Conservation (phyloP, 1,140 invertebrate species). For the Trachelipus rathkii region DNA sequence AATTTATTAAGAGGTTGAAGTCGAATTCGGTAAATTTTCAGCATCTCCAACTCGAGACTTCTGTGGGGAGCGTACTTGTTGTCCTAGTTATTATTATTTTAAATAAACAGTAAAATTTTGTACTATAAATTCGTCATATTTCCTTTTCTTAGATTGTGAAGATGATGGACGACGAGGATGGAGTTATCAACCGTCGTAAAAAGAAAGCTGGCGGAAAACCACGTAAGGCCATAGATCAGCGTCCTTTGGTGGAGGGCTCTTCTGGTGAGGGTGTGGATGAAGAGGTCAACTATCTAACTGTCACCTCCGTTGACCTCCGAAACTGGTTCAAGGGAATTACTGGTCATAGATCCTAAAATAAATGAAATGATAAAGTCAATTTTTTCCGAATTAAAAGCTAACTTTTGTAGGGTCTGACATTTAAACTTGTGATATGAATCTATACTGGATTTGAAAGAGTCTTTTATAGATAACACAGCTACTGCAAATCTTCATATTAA, state of each 20-base stretch:
- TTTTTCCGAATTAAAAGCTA: too few relatives aligned
- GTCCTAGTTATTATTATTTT: too few relatives aligned
- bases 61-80: too few relatives aligned
- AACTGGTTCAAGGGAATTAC: constrained; percentile 45
- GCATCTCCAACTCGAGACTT: too few relatives aligned
- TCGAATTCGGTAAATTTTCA: too few relatives aligned
- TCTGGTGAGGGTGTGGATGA: constrained; percentile 44
- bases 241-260: constrained; percentile 50
- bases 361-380: neutral
- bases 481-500: too few relatives aligned
- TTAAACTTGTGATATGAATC: too few relatives aligned
- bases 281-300: constrained; percentile 45
- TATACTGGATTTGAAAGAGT: too few relatives aligned
- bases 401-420: too few relatives aligned
- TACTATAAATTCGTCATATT: neutral
- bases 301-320: constrained; percentile 45
- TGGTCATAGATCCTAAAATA: constrained; percentile 12
- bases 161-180: constrained; percentile 94
- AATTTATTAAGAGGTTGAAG: too few relatives aligned
- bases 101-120: neutral
- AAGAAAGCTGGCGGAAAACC: constrained; percentile 52
- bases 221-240: constrained; percentile 53
- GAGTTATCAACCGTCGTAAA: constrained; percentile 70
- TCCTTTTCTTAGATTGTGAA: constrained; percentile 67
- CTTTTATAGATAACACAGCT: too few relatives aligned